These are phyloP conservation scores for Pseudolaguvia tuberculata DNA, from an alignment of 2,113 vertebrate species.

Conservation along the genomic window DNA sequence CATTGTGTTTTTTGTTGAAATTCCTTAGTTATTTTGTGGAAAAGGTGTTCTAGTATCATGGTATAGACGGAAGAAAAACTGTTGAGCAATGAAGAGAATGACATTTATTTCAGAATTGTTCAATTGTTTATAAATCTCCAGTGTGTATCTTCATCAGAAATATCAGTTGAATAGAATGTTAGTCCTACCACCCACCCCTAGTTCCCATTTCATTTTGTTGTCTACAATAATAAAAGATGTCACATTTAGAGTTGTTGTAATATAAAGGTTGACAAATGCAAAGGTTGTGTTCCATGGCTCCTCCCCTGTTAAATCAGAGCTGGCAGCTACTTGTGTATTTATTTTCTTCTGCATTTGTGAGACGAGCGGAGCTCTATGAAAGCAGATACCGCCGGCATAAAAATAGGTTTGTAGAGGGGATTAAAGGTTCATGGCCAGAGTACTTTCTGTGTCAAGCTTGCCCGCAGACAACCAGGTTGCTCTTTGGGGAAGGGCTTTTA, in stretches of 20 bases:
- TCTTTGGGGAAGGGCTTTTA: conserved; percentile 30
- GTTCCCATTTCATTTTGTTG: not conserved
- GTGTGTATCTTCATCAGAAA: too few species aligned
- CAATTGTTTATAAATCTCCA: too few species aligned
- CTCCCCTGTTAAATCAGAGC: conserved; percentile 33
- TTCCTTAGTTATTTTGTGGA: too few species aligned
- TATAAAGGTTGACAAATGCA: conserved; percentile 41
- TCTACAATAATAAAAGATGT: conserved; percentile 11
- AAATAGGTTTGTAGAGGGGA: conserved; percentile 61
- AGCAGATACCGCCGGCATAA: conserved; percentile 48
- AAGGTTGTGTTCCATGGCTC: conserved; percentile 15
- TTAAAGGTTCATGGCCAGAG: conserved; percentile 60
- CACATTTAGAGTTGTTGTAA: not conserved
- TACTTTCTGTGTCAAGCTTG: conserved; percentile 46
- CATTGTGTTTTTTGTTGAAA: too few species aligned
- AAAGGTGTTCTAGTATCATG: too few species aligned
- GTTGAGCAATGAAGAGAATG: too few species aligned
- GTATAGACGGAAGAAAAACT: too few species aligned
- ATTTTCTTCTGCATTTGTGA: conserved; percentile 55
- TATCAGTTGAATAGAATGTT: too few species aligned
- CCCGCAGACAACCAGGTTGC: not conserved
- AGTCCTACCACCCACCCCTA: too few species aligned
- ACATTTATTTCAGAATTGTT: too few species aligned
- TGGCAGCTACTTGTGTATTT: conserved; percentile 60
- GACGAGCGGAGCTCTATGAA: conserved; percentile 51